Percentiles rank a stretch among this genome's conserved stretches.
Evolutionary conservation across 2,113 vertebrate genomes (phyloP).

Genomic region (Microtus pennsylvanicus): DNA sequence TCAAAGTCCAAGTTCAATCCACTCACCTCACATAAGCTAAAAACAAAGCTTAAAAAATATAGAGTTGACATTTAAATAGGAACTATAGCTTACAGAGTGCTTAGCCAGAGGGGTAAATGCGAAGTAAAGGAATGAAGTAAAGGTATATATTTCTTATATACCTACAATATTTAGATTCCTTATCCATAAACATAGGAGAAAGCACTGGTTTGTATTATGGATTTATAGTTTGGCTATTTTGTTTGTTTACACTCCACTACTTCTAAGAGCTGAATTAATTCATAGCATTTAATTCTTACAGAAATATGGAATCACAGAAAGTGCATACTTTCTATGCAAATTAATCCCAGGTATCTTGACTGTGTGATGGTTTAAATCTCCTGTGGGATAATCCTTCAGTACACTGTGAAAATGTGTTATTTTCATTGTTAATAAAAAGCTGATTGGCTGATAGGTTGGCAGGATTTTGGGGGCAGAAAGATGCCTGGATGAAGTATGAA

Average conservation of each 20-base stretch:
- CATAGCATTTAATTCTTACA: neutral
- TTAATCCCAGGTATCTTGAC: slow-evolving; percentile 1
- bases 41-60: slow-evolving; percentile 12
- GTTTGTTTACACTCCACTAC: neutral
- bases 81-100: neutral
- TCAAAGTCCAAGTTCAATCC: slow-evolving; percentile 53
- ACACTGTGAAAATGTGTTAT: neutral
- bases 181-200: neutral
- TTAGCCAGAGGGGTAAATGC: neutral
- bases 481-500: neutral
- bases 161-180: neutral
- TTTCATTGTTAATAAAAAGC: neutral
- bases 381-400: neutral
- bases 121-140: neutral
- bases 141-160: neutral
- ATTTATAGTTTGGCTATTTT: neutral
- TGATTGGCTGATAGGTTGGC: neutral
- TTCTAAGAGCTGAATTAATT: neutral
- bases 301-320: neutral
- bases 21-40: neutral
- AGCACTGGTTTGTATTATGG: neutral
- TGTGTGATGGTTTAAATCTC: neutral
- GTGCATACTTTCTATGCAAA: neutral
- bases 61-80: neutral
- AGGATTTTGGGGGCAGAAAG: neutral